Conservation (phyloP, 1,140 invertebrate genomes). For the Conus ventricosus region DNA sequence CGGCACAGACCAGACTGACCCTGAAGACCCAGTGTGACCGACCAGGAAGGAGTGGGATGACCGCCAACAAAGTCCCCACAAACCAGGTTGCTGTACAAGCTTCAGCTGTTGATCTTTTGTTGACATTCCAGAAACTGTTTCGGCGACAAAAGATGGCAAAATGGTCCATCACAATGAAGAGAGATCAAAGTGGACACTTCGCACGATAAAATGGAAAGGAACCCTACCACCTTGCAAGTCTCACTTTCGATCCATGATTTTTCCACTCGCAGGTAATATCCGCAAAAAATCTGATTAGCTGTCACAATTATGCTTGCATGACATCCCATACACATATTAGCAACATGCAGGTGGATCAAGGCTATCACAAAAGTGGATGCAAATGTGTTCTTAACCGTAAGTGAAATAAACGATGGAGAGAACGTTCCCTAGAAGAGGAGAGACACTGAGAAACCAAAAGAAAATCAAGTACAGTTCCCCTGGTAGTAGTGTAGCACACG, state of each 20-base stretch:
- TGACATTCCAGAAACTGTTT: conserved; percentile 35
- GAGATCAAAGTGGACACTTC: conserved; percentile 52
- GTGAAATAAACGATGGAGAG: conserved; percentile 37
- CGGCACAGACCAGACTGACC: not conserved
- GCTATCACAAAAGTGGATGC: not conserved
- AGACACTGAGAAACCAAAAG: conserved; percentile 44
- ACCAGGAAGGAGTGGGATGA: conserved; percentile 11
- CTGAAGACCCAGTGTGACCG: conserved; percentile 31
- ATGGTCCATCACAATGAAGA: conserved; percentile 47
- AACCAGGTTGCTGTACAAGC: not conserved
- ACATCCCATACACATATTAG: conserved; percentile 60
- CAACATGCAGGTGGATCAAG: conserved; percentile 63
- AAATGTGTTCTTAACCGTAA: not conserved
- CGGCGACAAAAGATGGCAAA: conserved; percentile 56
- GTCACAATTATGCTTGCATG: conserved; percentile 47
- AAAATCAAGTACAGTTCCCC: conserved; percentile 32
- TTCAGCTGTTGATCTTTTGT: conserved; percentile 16
- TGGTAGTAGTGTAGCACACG: conserved; percentile 49
- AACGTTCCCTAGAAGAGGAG: conserved; percentile 50
- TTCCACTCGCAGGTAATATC: not conserved
- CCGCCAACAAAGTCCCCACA: not conserved
- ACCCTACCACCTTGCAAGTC: not conserved
- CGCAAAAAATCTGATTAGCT: conserved; percentile 49
- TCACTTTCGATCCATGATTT: not conserved
- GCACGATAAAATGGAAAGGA: conserved; percentile 43